A percentile compares a stretch with the other conserved stretches of the same genome.
Evolutionary conservation across 2,888 invertebrate species (phyloP).

Genomic region (Parnassius mnemosyne): DNA sequence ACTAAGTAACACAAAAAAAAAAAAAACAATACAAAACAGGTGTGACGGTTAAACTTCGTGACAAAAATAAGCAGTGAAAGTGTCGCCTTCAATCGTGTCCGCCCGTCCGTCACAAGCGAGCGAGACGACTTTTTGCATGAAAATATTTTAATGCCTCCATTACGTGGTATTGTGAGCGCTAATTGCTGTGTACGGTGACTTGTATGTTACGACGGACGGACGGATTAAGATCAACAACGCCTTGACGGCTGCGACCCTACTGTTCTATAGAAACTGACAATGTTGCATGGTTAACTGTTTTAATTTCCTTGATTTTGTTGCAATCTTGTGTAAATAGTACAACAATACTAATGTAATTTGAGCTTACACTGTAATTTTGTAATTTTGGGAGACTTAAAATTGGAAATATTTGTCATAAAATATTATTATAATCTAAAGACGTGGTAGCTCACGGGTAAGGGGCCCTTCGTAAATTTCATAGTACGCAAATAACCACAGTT

Average conservation of each 20-base stretch:
- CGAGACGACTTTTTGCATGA: constrained; percentile 54
- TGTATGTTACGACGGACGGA: constrained; percentile 37
- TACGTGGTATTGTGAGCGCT: constrained; percentile 47
- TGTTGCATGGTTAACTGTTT: constrained; percentile 12
- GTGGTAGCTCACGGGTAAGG: too few relatives aligned
- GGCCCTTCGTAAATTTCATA: too few relatives aligned
- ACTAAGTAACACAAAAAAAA: not conserved
- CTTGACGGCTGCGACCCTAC: constrained; percentile 37
- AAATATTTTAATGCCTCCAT: constrained; percentile 55
- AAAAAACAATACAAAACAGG: too few relatives aligned
- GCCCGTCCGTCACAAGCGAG: constrained; percentile 42
- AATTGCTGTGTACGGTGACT: constrained; percentile 42
- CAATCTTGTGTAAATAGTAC: not conserved
- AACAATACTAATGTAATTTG: too few relatives aligned
- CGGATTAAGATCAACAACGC: constrained; percentile 46
- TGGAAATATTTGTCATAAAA: too few relatives aligned
- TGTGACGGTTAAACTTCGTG: constrained; percentile 41
- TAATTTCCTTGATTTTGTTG: constrained; percentile 13
- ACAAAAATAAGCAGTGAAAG: constrained; percentile 71
- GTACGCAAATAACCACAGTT: too few relatives aligned
- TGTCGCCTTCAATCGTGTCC: constrained; percentile 44
- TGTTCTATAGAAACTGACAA: constrained; percentile 31
- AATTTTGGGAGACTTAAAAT: too few relatives aligned
- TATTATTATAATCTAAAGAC: too few relatives aligned
- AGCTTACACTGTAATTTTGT: not conserved